These are phyloP conservation scores for Morpho helenor DNA, from an alignment of 2,888 invertebrate genomes.

Conservation along the genomic window DNA sequence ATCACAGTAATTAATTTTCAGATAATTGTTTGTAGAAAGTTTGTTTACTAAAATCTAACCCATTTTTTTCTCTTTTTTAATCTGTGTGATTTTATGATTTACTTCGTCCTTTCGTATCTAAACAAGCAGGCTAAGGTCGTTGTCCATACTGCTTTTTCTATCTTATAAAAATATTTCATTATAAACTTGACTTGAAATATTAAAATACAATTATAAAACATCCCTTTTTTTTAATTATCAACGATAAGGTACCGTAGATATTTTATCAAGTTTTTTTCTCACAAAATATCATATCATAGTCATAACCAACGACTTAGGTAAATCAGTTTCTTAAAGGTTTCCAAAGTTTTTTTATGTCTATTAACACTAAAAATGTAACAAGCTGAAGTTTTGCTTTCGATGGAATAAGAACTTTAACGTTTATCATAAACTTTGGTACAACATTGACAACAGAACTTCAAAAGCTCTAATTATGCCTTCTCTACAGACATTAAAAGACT, in stretches of 20 bases:
- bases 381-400: background rate
- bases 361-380: background rate
- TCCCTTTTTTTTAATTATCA: too few relatives aligned
- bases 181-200: too few relatives aligned
- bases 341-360: background rate
- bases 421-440: background rate
- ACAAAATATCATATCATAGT: too few relatives aligned
- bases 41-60: slow-evolving; percentile 5
- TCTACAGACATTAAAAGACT: background rate
- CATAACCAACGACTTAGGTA: background rate
- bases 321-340: too few relatives aligned
- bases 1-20: background rate
- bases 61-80: background rate
- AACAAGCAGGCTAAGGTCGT: too few relatives aligned
- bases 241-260: too few relatives aligned
- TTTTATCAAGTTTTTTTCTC: too few relatives aligned
- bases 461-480: too few relatives aligned
- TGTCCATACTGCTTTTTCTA: too few relatives aligned
- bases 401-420: background rate
- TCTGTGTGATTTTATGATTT: background rate
- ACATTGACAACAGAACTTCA: background rate
- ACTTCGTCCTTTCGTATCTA: too few relatives aligned
- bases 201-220: too few relatives aligned
- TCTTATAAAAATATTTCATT: too few relatives aligned
- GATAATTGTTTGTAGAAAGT: background rate